Base-by-base conservation (phyloP, 1,140 invertebrate species). In the Papilio polytes region DNA sequence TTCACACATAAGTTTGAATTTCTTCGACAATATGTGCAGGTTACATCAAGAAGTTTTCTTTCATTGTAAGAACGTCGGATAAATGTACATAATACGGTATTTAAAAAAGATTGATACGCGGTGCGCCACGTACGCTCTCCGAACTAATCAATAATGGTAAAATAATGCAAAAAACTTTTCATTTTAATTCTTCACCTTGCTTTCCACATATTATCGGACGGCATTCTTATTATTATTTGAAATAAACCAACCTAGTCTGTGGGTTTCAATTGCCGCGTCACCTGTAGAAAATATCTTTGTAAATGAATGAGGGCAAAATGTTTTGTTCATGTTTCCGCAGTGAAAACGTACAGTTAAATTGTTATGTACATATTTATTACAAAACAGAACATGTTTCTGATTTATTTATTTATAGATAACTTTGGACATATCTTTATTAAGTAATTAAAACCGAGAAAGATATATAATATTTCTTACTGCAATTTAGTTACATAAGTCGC, bases 291-390 rank as follows among this genome's bases (percentile, higher is more conserved):
- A 56, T 56, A 56, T n/a, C 53, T 56, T 56, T 56, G 18, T 7
- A 56, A 56, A 18, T n/a, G 53, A 56, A 56, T n/a, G 48, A 51
- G 7, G 18, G 18, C 6, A 0, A 56, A 9, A 7, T 4, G 18
- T 4, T 56, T 20, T 9, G 6, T 56, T 56, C 6, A 56, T 18
- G 6, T 51, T 18, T 15, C 48, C 13, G 13, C 48, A 51, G 12
- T 59, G 56, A 9, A 59, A 59, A 22, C 7, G n/a, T 20, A 59
- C 18, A 59, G 56, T 26, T 31, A 22, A 56, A 56, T 56, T 56
- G 53, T 63, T 63, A 26, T 63, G 59, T 63, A 63, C 59, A 26
- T 63, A 63, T 63, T 59, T 63, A 63, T 63, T 26, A 63, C 20
- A 26, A 59, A 22, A 63, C 59, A 63, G 59, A 26, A 63, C 20